A percentile compares a stretch with the other conserved stretches of the same genome.
Evolutionary conservation across 2,797 vertebrate genomes (phyloP).

Genomic region (Parambassis ranga): DNA sequence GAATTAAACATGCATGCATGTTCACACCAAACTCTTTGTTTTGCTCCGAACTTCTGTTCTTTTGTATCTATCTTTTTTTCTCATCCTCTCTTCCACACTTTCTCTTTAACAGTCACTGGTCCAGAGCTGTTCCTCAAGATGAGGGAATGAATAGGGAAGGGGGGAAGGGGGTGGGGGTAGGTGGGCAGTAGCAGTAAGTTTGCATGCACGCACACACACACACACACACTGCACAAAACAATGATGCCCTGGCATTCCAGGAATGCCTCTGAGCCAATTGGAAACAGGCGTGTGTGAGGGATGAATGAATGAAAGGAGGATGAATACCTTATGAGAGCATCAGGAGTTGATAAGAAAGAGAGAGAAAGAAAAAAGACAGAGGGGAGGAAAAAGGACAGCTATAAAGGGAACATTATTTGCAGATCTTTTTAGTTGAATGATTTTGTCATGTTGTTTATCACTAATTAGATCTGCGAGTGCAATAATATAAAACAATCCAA

Average conservation of each 20-base stretch:
- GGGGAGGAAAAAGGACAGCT: not conserved
- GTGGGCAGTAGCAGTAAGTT: too few species aligned
- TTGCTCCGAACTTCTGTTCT: not conserved
- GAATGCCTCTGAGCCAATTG: constrained; percentile 68
- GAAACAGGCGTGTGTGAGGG: constrained; percentile 65
- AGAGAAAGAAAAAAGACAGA: not conserved
- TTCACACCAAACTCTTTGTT: not conserved
- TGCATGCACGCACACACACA: not conserved
- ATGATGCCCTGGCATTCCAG: constrained; percentile 58
- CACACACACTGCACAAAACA: constrained; percentile 33
- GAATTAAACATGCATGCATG: too few species aligned
- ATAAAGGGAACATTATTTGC: too few species aligned
- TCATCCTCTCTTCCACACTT: not conserved
- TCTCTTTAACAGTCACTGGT: not conserved
- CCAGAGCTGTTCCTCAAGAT: constrained; percentile 8
- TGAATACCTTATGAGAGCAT: constrained; percentile 62
- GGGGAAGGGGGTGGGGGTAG: too few species aligned
- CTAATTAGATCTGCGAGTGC: not conserved
- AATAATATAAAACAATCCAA: not conserved
- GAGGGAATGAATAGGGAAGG: constrained; percentile 9
- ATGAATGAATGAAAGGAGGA: constrained; percentile 67
- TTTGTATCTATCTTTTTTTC: not conserved
- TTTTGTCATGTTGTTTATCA: not conserved
- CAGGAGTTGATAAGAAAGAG: constrained; percentile 48
- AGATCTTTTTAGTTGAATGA: not conserved